These are phyloP conservation scores for Gisinianus flammeolus DNA, from an alignment of 2,888 invertebrate genomes.

Conservation along the genomic window DNA sequence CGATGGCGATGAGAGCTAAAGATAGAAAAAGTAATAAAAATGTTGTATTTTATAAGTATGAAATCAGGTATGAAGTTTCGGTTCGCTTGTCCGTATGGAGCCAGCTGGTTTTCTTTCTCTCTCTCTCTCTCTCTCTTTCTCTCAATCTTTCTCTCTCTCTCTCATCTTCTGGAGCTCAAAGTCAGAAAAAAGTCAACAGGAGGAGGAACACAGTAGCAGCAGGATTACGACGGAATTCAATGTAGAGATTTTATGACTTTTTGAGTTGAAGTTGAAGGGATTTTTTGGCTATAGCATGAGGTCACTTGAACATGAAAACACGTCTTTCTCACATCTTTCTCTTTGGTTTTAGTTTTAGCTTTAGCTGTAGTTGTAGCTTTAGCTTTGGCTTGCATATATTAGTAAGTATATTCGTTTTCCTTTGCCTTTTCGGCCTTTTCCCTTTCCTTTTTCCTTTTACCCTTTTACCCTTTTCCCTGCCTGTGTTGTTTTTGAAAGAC, in stretches of 20 bases:
- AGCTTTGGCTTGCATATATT: no score
- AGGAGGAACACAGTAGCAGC: neutral
- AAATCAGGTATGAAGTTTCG: neutral
- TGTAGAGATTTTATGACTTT: conserved; percentile 31
- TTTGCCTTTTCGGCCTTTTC: no score
- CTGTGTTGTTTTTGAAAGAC: no score
- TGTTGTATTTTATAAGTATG: neutral
- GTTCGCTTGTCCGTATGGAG: conserved; percentile 21
- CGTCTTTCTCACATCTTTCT: neutral
- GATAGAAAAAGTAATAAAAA: neutral
- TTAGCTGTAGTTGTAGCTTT: no score
- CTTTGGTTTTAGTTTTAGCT: no score
- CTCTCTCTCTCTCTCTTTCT: no score
- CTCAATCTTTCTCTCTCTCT: no score
- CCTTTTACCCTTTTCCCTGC: no score
- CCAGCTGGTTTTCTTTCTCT: conserved; percentile 23
- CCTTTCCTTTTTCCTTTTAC: no score
- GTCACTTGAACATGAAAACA: neutral
- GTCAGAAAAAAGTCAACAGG: neutral
- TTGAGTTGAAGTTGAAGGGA: conserved; percentile 20
- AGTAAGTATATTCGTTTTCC: no score
- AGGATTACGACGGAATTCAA: conserved; percentile 7
- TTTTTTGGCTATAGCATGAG: neutral
- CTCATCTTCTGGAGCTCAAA: no score
- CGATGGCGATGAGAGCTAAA: neutral